Percentiles rank a stretch among this genome's conserved stretches.
Evolutionary conservation across 2,888 invertebrate species (phyloP).

Genomic region (Tachina grossa): DNA sequence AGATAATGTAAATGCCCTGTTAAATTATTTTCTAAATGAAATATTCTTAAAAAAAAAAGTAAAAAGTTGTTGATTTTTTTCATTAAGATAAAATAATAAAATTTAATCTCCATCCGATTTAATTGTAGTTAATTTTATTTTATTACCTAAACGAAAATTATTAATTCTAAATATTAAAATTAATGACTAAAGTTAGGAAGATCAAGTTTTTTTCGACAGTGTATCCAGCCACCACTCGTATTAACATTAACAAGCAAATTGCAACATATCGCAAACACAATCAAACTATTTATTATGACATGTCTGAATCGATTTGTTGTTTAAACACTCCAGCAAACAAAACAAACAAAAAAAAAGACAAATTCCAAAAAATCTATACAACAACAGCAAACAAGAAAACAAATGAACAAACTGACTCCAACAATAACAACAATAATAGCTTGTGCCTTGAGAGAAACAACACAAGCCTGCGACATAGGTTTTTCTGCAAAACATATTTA

Average conservation of each 20-base stretch:
- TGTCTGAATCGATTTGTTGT: constrained; percentile 72
- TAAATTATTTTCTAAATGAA: too few species aligned
- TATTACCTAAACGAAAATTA: too few species aligned
- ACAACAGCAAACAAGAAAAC: constrained; percentile 47
- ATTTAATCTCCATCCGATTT: too few species aligned
- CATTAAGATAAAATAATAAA: too few species aligned
- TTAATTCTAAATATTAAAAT: not conserved
- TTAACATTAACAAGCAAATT: constrained; percentile 66
- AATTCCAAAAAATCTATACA: constrained; percentile 37
- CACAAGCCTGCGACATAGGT: constrained; percentile 47
- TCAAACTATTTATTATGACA: constrained; percentile 74
- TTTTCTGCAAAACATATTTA: not conserved
- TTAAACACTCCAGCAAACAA: constrained; percentile 56
- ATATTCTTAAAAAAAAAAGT: too few species aligned
- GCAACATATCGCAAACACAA: constrained; percentile 72
- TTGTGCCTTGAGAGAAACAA: constrained; percentile 36
- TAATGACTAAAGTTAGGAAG: not conserved
- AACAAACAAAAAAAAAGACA: constrained; percentile 57
- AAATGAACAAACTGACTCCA: constrained; percentile 31
- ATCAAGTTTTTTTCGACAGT: constrained; percentile 46
- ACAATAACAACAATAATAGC: not conserved
- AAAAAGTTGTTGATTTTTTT: too few species aligned
- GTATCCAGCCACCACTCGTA: constrained; percentile 49
- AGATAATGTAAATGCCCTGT: too few species aligned
- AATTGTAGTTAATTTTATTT: too few species aligned